Conservation (phyloP, 2,113 vertebrate genomes). For the Peucedramus taeniatus region DNA sequence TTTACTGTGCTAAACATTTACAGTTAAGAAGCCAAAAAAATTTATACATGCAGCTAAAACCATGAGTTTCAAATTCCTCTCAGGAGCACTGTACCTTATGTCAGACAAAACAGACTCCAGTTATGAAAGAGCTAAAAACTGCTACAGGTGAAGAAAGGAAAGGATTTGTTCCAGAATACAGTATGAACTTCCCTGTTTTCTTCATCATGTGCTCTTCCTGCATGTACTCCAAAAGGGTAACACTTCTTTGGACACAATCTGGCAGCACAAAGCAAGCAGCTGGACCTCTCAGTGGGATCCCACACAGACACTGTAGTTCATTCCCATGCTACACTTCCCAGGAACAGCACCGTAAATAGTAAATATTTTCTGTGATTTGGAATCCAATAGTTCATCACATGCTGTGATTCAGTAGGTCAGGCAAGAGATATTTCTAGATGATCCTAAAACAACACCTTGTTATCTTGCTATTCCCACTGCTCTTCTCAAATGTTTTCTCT, state of each 20-base stretch:
- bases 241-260: constrained; percentile 58
- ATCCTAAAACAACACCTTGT: constrained; percentile 19
- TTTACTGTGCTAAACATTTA: not conserved
- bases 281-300: constrained; percentile 56
- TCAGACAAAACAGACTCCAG: not conserved
- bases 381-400: constrained; percentile 11
- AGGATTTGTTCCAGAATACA: not conserved
- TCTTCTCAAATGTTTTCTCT: not conserved
- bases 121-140: not conserved
- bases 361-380: constrained; percentile 56
- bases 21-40: not conserved
- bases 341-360: constrained; percentile 47
- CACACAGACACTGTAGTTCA: constrained; percentile 26
- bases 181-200: not conserved
- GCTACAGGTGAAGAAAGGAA: not conserved
- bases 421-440: constrained; percentile 28
- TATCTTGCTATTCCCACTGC: not conserved
- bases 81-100: not conserved
- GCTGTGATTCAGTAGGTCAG: constrained; percentile 25
- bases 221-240: constrained; percentile 6
- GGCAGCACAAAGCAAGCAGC: constrained; percentile 50
- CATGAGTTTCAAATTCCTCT: not conserved
- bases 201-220: not conserved
- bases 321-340: constrained; percentile 58
- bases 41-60: not conserved